Evolutionary conservation across 2,888 invertebrate genomes (phyloP), one percentile per base, ranked within the genome.

Genomic region (Dorcus parallelipipedus): DNA sequence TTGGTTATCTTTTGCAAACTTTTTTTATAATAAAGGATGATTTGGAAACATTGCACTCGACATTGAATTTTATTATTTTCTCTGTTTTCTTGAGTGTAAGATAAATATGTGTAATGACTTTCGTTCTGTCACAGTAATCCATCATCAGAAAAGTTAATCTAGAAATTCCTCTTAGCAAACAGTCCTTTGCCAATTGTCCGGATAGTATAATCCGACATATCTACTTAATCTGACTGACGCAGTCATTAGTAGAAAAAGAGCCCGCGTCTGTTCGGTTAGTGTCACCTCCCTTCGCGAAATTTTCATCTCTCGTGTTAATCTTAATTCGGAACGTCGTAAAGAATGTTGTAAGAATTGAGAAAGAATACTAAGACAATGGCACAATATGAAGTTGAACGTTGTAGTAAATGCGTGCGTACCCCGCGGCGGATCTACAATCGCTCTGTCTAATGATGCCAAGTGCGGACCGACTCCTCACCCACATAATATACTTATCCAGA

Each of bases 361-460:
- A 62, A 58, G 60, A 63, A 61, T 58, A 38, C 45, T 9, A 43
- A 65, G 62, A 65, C 65, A 64, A 65, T 62, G 54, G 58, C 62
- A 56, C 59, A 49, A 56, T 59, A 61, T 56, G 61, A 63, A 61
- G 60, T 55, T 62, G 57, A 57, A 41, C 52, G 61, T 56, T 54
- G 51, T 56, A 56, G 55, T 38, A 61, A 67, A 66, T 69, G 67
- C 69, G 67, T 68, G 66, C 67, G 62, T 63, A 52, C 56, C 69
- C 66, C 56, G 43, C 50, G 66, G 69, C 67, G 56, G 60, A 64
- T 66, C 59, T 61, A 60, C 67, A 61, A 66, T 65, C 66, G 61
- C 61, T 62, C 61, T 61, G 59, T 60, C 65, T 66, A 66, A 66
- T 66, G 61, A 64, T 64, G 59, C 59, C 60, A 61, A 61, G 62